Evolutionary conservation across 2,888 invertebrate species (phyloP).

Genomic region (Itoplectis maculator): DNA sequence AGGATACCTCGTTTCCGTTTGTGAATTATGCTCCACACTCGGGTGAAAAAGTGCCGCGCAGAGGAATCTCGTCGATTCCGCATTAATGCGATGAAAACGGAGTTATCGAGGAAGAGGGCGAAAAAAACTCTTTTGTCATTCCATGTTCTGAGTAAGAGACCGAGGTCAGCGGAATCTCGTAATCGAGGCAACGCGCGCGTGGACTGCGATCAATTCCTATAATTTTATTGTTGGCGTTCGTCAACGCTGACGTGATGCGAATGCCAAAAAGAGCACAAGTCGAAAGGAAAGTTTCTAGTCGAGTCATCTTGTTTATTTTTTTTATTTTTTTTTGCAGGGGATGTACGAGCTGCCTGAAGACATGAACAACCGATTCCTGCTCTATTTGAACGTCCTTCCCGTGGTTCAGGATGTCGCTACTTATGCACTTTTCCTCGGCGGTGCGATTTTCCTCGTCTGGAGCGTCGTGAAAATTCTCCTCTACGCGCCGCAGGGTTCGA

Average conservation of each 20-base stretch:
- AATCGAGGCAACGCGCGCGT: constrained; percentile 1
- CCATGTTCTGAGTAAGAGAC: constrained; percentile 22
- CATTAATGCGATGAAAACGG: background rate
- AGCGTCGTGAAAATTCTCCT: constrained; percentile 83
- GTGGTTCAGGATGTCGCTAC: constrained; percentile 86
- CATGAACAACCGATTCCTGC: constrained; percentile 88
- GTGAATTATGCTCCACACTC: background rate
- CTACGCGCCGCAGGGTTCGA: constrained; percentile 71
- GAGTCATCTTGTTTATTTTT: background rate
- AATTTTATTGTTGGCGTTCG: constrained; percentile 27
- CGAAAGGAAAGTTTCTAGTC: background rate
- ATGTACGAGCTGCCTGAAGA: constrained; percentile 89
- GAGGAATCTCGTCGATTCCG: too few relatives aligned
- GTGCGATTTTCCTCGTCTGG: constrained; percentile 86
- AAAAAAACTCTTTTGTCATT: constrained; percentile 32
- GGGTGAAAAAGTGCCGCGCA: too few relatives aligned
- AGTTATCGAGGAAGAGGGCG: background rate
- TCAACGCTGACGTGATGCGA: constrained; percentile 20
- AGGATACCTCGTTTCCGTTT: too few relatives aligned
- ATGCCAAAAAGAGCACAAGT: background rate
- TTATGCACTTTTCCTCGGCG: constrained; percentile 86
- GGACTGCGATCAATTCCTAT: constrained; percentile 33
- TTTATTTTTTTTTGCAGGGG: too few relatives aligned
- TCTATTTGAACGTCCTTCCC: constrained; percentile 91
- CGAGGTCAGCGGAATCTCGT: constrained; percentile 37